Evolutionary conservation across 1,140 invertebrate genomes (phyloP).

Genomic region (Ptiloglossa arizonensis): DNA sequence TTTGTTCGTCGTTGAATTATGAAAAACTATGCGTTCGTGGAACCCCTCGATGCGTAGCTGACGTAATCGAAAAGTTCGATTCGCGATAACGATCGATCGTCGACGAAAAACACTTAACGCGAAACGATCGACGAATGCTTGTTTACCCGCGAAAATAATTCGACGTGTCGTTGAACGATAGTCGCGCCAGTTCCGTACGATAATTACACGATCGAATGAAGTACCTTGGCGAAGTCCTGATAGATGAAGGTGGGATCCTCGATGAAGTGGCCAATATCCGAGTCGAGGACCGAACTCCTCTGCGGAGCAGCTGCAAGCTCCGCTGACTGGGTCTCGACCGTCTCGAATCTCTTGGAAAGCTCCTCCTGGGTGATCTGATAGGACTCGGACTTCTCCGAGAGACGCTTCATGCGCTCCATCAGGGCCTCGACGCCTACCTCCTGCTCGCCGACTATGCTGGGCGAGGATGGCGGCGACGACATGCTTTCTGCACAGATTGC

Average conservation of each 20-base stretch:
- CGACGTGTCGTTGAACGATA: no score
- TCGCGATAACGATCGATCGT: no score
- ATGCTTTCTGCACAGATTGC: slow-evolving; percentile 70
- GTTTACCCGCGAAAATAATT: no score
- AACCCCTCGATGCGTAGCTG: no score
- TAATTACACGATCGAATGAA: no score
- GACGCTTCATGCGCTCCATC: slow-evolving; percentile 91
- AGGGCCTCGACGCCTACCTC: slow-evolving; percentile 88
- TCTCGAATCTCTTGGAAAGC: slow-evolving; percentile 89
- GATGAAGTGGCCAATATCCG: slow-evolving; percentile 88
- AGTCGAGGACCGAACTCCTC: slow-evolving; percentile 78
- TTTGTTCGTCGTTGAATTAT: no score
- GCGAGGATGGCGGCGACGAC: slow-evolving; percentile 80
- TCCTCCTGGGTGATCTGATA: slow-evolving; percentile 88
- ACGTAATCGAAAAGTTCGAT: no score
- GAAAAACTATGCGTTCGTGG: no score
- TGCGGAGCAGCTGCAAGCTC: slow-evolving; percentile 85
- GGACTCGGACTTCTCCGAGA: slow-evolving; percentile 87
- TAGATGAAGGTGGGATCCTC: slow-evolving; percentile 91
- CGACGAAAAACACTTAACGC: no score
- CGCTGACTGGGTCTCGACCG: slow-evolving; percentile 88
- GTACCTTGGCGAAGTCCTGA: slow-evolving; percentile 90
- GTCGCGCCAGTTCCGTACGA: no score
- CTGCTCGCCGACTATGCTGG: slow-evolving; percentile 80
- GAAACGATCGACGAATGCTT: no score